Conservation (phyloP, 1,140 invertebrate species). For the Adelges cooleyi region DNA sequence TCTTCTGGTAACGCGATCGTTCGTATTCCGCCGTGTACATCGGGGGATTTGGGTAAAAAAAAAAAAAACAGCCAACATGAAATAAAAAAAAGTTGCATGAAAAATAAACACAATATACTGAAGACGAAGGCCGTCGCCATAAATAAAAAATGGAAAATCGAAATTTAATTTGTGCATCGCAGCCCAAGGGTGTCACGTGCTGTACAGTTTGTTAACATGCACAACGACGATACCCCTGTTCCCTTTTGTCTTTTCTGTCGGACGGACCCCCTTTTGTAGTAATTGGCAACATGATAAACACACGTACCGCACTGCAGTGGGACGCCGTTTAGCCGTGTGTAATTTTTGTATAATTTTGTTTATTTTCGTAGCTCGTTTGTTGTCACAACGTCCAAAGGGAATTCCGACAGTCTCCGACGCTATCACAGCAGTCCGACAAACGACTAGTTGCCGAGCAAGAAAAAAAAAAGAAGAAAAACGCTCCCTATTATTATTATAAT, state of each 20-base stretch:
- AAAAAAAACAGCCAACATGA: background rate
- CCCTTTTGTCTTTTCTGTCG: constrained; percentile 16
- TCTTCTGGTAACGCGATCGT: too few relatives aligned
- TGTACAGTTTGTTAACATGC: background rate
- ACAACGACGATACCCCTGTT: background rate
- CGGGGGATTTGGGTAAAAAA: constrained; percentile 4
- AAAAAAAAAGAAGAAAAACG: background rate
- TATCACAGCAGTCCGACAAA: background rate
- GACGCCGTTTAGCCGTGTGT: background rate
- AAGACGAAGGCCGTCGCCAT: constrained; percentile 15
- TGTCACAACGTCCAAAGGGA: background rate
- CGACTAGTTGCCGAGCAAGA: background rate
- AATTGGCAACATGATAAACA: constrained; percentile 27
- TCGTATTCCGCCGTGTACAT: too few relatives aligned
- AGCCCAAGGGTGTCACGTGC: constrained; percentile 26
- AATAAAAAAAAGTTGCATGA: background rate
- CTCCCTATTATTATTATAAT: too few relatives aligned
- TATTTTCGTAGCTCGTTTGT: background rate
- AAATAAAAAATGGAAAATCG: constrained; percentile 27
- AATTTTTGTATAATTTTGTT: background rate
- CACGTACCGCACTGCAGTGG: background rate
- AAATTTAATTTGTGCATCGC: constrained; percentile 25
- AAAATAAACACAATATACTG: background rate
- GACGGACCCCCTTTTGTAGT: background rate
- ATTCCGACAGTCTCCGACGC: too few relatives aligned